Percentiles rank a stretch among this genome's conserved stretches.
These are phyloP conservation scores for Zaprionus nigranus DNA, from an alignment of 1,140 invertebrate genomes.

Conservation along the genomic window DNA sequence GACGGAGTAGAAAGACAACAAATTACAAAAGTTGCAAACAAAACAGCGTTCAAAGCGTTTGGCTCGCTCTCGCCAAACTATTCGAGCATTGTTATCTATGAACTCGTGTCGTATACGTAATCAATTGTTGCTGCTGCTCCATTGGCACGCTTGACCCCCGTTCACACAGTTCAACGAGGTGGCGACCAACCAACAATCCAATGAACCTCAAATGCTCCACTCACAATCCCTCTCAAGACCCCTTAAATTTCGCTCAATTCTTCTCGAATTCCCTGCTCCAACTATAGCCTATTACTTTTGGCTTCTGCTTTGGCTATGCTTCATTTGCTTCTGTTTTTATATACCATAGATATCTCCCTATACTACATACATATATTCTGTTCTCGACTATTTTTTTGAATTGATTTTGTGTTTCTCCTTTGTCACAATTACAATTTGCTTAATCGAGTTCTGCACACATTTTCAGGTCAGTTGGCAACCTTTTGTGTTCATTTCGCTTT, in stretches of 20 bases:
- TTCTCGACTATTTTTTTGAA: constrained; percentile 8
- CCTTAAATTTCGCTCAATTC: background rate
- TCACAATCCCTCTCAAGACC: background rate
- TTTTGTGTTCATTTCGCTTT: constrained; percentile 56
- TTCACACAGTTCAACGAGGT: constrained; percentile 27
- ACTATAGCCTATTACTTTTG: constrained; percentile 50
- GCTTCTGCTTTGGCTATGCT: constrained; percentile 30
- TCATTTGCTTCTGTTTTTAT: constrained; percentile 46
- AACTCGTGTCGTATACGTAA: constrained; percentile 73
- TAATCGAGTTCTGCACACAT: constrained; percentile 75
- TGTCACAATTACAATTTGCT: constrained; percentile 68
- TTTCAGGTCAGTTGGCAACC: constrained; percentile 78
- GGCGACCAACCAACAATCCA: constrained; percentile 18
- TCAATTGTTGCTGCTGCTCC: constrained; percentile 73
- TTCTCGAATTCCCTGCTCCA: constrained; percentile 10
- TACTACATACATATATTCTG: background rate
- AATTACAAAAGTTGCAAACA: constrained; percentile 33
- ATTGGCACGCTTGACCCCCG: constrained; percentile 40
- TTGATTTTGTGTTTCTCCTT: constrained; percentile 23
- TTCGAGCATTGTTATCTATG: constrained; percentile 34
- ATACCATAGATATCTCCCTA: constrained; percentile 6
- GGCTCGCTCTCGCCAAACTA: constrained; percentile 10
- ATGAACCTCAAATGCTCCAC: constrained; percentile 1
- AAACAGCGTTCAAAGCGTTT: constrained; percentile 29
- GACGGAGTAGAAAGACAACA: constrained; percentile 1